phyloP scores from a whole-genome alignment of 2,888 invertebrate species.

The Andrena flavipes region DNA sequence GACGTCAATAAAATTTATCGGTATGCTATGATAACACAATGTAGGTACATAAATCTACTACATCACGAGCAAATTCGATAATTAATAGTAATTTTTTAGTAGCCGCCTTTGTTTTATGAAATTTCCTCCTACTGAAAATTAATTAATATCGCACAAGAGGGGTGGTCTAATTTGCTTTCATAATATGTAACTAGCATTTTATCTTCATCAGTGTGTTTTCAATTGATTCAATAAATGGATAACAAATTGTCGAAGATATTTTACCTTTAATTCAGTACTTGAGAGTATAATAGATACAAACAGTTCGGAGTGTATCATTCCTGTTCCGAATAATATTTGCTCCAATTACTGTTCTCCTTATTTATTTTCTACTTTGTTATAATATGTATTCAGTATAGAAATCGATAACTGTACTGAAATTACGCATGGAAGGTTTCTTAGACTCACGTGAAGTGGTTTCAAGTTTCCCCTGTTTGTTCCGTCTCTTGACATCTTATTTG shows the following conservation, averaged over 20 bases:
- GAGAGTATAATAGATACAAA: background rate
- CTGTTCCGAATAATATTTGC: background rate
- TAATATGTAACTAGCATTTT: background rate
- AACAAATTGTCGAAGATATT: background rate
- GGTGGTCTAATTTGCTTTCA: background rate
- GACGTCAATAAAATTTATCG: constrained; percentile 6
- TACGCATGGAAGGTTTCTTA: background rate
- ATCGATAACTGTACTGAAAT: background rate
- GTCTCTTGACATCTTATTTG: no score
- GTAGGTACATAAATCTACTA: background rate
- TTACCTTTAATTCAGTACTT: background rate
- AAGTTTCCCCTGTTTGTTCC: background rate
- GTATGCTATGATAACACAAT: background rate
- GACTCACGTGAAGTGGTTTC: background rate
- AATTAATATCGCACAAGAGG: background rate
- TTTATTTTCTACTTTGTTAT: background rate
- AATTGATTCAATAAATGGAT: background rate
- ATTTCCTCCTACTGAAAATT: background rate
- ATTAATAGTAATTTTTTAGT: constrained; percentile 1
- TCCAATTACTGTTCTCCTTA: background rate
- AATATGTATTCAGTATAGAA: background rate
- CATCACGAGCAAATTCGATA: background rate
- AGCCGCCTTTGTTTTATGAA: background rate
- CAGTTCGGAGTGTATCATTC: background rate
- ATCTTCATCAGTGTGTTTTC: background rate